These are phyloP conservation scores for Sebastes ruberrimus DNA, from an alignment of 2,797 vertebrate genomes.

Conservation along the genomic window DNA sequence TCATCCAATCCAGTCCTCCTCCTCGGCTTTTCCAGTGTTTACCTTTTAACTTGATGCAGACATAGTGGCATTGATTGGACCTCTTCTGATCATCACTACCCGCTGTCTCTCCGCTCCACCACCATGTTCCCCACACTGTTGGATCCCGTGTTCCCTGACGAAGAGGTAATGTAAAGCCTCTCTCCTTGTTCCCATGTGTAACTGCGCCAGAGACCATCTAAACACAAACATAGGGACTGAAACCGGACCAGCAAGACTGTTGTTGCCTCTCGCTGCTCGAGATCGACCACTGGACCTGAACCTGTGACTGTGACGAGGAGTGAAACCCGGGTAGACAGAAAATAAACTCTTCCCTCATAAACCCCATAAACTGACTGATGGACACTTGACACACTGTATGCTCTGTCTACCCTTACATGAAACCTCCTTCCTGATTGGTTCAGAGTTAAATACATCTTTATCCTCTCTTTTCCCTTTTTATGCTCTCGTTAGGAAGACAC, in stretches of 20 bases:
- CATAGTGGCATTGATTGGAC: conserved; percentile 37
- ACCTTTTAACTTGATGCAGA: conserved; percentile 44
- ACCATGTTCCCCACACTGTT: conserved; percentile 4
- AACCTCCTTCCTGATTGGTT: conserved; percentile 36
- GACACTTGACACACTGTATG: conserved; percentile 2
- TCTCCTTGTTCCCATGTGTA: conserved; percentile 1
- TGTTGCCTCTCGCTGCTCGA: conserved; percentile 29
- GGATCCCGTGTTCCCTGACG: neutral
- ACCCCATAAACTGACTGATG: conserved; percentile 13
- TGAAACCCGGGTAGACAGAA: conserved; percentile 15
- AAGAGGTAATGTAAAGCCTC: conserved; percentile 24
- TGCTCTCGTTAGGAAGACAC: conserved; percentile 31
- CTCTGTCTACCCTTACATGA: conserved; percentile 26
- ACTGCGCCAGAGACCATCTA: conserved; percentile 25
- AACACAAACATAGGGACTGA: conserved; percentile 16
- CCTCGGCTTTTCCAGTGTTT: conserved; percentile 50
- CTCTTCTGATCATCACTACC: conserved; percentile 28
- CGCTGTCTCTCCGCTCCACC: conserved; percentile 8
- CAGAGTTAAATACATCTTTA: conserved; percentile 21
- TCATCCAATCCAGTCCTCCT: conserved; percentile 30
- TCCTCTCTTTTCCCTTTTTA: conserved; percentile 27
- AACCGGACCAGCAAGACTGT: conserved; percentile 16
- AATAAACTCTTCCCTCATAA: neutral
- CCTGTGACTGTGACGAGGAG: conserved; percentile 38
- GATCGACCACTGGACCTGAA: conserved; percentile 40